A percentile compares a stretch with the other conserved stretches of the same genome.
Conservation (phyloP, 2,797 vertebrate genomes). For the Microcaecilia unicolor region DNA sequence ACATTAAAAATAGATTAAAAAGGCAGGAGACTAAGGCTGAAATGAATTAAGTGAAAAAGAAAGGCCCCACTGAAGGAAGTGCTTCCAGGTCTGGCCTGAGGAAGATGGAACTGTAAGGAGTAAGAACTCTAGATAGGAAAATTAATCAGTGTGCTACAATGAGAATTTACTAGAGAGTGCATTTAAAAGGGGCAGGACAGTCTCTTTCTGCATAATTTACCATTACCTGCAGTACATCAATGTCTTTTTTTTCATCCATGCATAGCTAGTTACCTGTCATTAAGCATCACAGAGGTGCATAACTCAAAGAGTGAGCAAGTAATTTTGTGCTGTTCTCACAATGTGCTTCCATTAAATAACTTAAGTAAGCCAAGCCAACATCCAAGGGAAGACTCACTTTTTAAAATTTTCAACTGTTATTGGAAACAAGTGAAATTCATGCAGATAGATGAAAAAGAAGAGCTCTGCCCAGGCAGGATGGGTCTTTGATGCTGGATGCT, state of each 20-base stretch:
- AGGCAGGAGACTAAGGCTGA: constrained; percentile 26
- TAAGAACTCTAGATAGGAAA: constrained; percentile 29
- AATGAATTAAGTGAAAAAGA: constrained; percentile 40
- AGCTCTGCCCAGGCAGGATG: no score
- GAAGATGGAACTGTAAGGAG: constrained; percentile 37
- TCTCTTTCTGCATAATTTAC: constrained; percentile 24
- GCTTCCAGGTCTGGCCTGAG: constrained; percentile 31
- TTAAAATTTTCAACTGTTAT: no score
- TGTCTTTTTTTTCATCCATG: constrained; percentile 5
- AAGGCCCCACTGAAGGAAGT: constrained; percentile 34
- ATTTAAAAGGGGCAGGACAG: constrained; percentile 19
- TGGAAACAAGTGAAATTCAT: no score
- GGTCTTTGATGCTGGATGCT: no score
- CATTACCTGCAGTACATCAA: constrained; percentile 21
- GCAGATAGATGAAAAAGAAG: no score
- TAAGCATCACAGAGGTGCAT: not conserved
- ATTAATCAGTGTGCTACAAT: constrained; percentile 31
- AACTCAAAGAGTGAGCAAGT: not conserved
- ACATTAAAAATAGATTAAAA: constrained; percentile 47
- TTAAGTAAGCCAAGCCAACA: no score
- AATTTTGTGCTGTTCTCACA: no score
- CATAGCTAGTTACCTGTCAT: constrained; percentile 11
- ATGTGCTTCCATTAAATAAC: no score
- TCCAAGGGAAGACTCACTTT: no score
- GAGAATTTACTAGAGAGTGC: constrained; percentile 39